Evolutionary conservation across 1,140 invertebrate genomes (phyloP).

Genomic region (Drosophila mojavensis): DNA sequence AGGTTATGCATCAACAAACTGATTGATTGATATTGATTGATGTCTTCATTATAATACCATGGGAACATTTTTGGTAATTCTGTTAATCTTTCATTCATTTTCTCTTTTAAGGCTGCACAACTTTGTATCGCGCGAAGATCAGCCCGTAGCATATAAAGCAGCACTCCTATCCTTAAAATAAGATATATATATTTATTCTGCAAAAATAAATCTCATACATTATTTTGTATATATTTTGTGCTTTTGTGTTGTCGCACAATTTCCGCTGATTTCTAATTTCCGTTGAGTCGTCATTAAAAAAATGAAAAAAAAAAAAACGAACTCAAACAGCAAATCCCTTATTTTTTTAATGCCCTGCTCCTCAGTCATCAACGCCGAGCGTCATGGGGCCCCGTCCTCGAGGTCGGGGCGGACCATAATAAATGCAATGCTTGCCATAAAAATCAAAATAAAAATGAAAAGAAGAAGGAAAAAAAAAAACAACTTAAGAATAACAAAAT

Average conservation of each 20-base stretch:
- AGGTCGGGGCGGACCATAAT: slow-evolving; percentile 58
- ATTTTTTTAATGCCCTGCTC: slow-evolving; percentile 56
- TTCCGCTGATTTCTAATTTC: slow-evolving; percentile 81
- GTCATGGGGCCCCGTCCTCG: slow-evolving; percentile 18
- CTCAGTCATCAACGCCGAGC: slow-evolving; percentile 31
- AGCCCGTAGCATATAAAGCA: not conserved
- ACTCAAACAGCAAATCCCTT: slow-evolving; percentile 53
- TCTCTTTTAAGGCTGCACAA: no score
- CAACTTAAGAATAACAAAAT: slow-evolving; percentile 29
- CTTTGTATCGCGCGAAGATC: slow-evolving; percentile 4
- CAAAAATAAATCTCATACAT: slow-evolving; percentile 36
- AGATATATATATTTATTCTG: not conserved
- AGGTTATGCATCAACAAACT: no score
- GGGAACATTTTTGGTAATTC: no score
- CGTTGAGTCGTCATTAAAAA: slow-evolving; percentile 69
- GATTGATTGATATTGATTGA: no score
- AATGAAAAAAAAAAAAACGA: slow-evolving; percentile 12
- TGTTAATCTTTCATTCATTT: no score
- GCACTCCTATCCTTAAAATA: not conserved
- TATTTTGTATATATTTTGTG: slow-evolving; percentile 33
- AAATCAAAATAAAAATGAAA: slow-evolving; percentile 65
- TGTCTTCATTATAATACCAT: no score
- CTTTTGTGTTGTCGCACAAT: slow-evolving; percentile 62
- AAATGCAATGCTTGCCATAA: slow-evolving; percentile 78
- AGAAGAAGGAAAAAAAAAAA: slow-evolving; percentile 14